A percentile compares a stretch with the other conserved stretches of the same genome.
phyloP scores from a whole-genome alignment of 2,888 invertebrate genomes.

The Hypsopygia costalis region DNA sequence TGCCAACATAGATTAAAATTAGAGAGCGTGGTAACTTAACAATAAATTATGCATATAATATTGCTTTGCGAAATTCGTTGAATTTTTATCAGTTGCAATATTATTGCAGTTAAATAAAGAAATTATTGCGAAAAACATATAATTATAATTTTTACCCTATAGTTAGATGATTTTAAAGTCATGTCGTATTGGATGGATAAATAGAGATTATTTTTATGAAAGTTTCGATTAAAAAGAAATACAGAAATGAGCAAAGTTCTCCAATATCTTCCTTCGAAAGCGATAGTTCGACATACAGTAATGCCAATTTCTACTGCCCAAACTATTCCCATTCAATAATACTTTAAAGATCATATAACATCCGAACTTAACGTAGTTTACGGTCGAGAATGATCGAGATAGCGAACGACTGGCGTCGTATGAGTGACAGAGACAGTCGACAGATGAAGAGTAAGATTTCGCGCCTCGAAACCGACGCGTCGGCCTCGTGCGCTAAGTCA shows the following conservation, averaged over 20 bases:
- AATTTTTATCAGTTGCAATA: conserved; percentile 35
- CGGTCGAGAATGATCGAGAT: conserved; percentile 57
- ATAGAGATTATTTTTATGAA: conserved; percentile 28
- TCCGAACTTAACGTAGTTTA: conserved; percentile 39
- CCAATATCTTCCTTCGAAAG: conserved; percentile 23
- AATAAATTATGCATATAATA: conserved; percentile 37
- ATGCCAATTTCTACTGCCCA: conserved; percentile 23
- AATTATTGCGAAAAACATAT: conserved; percentile 24
- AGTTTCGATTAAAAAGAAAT: conserved; percentile 30
- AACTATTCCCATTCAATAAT: conserved; percentile 30
- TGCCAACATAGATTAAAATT: conserved; percentile 22
- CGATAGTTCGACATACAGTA: conserved; percentile 13
- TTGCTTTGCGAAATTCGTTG: conserved; percentile 72
- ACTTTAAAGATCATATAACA: conserved; percentile 27
- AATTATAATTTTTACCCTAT: conserved; percentile 5
- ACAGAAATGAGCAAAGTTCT: conserved; percentile 45
- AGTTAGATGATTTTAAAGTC: conserved; percentile 34
- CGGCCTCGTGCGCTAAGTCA: conserved; percentile 38
- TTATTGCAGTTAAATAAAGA: conserved; percentile 40
- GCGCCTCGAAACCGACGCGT: conserved; percentile 29
- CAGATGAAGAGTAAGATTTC: conserved; percentile 46
- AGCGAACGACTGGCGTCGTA: conserved; percentile 50
- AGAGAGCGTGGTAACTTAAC: conserved; percentile 34
- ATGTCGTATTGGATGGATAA: conserved; percentile 69
- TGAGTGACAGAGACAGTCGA: conserved; percentile 69